Evolutionary conservation across 2,888 invertebrate species (phyloP), one percentile per base, ranked within the genome.

Genomic region (Strigamia transsilvanica): DNA sequence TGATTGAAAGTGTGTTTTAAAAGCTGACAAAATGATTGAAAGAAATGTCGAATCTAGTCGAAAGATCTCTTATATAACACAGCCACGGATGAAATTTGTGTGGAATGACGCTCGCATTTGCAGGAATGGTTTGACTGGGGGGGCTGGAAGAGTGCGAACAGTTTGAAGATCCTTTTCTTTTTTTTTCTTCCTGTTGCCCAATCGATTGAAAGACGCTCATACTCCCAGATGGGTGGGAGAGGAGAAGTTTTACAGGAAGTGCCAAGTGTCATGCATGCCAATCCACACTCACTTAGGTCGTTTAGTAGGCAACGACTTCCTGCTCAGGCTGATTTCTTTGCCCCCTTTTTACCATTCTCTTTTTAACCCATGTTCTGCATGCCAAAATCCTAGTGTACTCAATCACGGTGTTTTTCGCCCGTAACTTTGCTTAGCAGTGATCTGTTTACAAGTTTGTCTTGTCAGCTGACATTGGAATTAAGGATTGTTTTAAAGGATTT

Each of bases 41-140:
- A 56, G 56, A 56, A 56, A 56, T 18, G 56, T 56, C 56, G 21
- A 56, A 56, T 56, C 56, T 9, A 56, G n/a, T 56, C 56, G 18
- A 56, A 56, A 18, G 56, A 56, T 56, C 56, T 56, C 56, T 56
- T 56, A 6, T 38, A 56, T 56, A 56, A 56, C 56, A 56, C 56
- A 56, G n/a, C 56, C 56, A 56, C 56, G 56, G 56, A 56, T 56
- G 56, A 56, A 56, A 56, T 56, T 56, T 56, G 56, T 56, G 56
- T 56, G 56, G 56, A 56, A 56, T 18, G 56, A 18, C 21, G 56
- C 56, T 56, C 56, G 18, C 56, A 56, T 56, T 56, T 56, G 56
- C 56, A 56, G 56, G n/a, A 18, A 56, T 18, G 56, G 56, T 56
- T 18, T 56, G 18, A 18, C 56, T 56, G n/a, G 56, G 10, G 51